Percentiles rank a stretch among this genome's conserved stretches.
Conservation (phyloP, 2,888 invertebrate species). For the Rhorus exstirpatorius region DNA sequence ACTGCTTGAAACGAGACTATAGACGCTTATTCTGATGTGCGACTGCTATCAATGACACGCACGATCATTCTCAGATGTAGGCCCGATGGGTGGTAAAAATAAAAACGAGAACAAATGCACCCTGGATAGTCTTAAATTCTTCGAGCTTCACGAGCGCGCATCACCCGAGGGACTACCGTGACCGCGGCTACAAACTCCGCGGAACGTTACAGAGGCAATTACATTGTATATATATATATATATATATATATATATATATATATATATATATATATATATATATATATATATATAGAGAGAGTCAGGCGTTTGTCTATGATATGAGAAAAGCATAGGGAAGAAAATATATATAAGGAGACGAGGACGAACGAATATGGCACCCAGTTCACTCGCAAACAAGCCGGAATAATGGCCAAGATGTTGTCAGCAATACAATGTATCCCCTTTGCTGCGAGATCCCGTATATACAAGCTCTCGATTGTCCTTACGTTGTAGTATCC, state of each 20-base stretch:
- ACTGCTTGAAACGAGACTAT: background rate
- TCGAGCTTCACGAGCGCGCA: conserved; percentile 35
- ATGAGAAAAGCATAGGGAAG: conserved; percentile 65
- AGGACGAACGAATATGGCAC: conserved; percentile 80
- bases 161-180: conserved; percentile 57
- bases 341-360: conserved; percentile 60
- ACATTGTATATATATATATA: background rate
- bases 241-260: background rate
- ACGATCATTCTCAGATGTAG: conserved; percentile 25
- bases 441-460: conserved; percentile 31
- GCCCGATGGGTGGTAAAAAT: background rate
- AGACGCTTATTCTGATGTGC: background rate
- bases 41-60: background rate
- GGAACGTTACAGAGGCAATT: conserved; percentile 41
- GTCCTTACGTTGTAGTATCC: conserved; percentile 60
- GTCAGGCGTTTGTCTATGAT: conserved; percentile 33
- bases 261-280: background rate
- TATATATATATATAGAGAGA: background rate
- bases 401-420: conserved; percentile 57
- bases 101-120: conserved; percentile 37
- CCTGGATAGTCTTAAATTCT: conserved; percentile 65
- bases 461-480: conserved; percentile 57
- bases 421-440: conserved; percentile 47
- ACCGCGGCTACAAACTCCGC: conserved; percentile 39
- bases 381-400: conserved; percentile 84